These are phyloP conservation scores for Dasysyrphus albostriatus DNA, from an alignment of 2,888 invertebrate genomes.

Conservation along the genomic window DNA sequence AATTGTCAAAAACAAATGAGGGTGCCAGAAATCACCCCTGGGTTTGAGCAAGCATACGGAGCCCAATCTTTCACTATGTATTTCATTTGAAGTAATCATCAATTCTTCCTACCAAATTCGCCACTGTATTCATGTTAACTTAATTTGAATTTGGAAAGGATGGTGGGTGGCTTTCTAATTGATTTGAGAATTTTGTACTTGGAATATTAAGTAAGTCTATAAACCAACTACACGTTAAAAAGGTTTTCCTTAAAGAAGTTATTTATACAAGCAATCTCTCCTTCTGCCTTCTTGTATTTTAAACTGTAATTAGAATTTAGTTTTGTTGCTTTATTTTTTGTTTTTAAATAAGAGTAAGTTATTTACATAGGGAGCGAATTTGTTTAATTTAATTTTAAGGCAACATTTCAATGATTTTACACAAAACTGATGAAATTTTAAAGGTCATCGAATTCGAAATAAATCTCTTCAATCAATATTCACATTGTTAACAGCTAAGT, in stretches of 20 bases:
- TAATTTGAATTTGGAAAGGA: not conserved
- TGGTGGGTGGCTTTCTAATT: not conserved
- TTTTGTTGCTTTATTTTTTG: not conserved
- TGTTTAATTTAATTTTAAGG: not conserved
- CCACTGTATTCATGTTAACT: not conserved
- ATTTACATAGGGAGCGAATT: not conserved
- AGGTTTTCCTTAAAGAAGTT: not conserved
- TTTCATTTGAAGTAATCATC: too few species aligned
- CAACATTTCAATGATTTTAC: not conserved
- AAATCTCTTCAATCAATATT: constrained; percentile 4
- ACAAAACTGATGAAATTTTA: not conserved
- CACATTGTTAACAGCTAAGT: not conserved
- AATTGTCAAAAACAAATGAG: too few species aligned
- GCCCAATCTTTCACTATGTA: too few species aligned
- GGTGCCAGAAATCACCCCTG: too few species aligned
- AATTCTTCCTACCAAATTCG: not conserved
- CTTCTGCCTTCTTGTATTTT: not conserved
- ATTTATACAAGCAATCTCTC: not conserved
- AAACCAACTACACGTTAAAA: not conserved
- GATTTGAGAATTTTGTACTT: not conserved
- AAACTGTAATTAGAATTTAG: constrained; percentile 1
- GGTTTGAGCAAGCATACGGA: too few species aligned
- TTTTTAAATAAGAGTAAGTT: not conserved
- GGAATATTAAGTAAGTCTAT: not conserved
- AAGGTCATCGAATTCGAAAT: not conserved